Evolutionary conservation across 2,888 invertebrate species (phyloP), one percentile per base, ranked within the genome.

Genomic region (Piscicola geometra): DNA sequence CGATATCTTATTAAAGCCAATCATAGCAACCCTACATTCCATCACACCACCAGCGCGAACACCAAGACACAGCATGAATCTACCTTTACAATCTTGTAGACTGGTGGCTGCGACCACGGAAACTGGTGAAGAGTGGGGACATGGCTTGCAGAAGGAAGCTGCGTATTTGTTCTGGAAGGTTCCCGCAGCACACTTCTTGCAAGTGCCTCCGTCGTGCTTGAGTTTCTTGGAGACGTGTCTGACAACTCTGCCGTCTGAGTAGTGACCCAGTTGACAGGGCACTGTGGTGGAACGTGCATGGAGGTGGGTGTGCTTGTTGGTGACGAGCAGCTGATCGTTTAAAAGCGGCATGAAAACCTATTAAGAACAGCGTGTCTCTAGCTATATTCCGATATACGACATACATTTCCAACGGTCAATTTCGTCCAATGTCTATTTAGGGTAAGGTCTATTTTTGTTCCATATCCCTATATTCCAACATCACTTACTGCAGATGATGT

Each of bases 401-500:
- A n/a, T n/a, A n/a, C n/a, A n/a, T n/a, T n/a, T n/a, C n/a, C n/a
- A n/a, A n/a, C n/a, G n/a, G n/a, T n/a, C n/a, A n/a, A n/a, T n/a
- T n/a, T n/a, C n/a, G n/a, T n/a, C n/a, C n/a, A n/a, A n/a, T n/a
- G n/a, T n/a, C n/a, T n/a, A n/a, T n/a, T n/a, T n/a, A n/a, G n/a
- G n/a, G n/a, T n/a, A n/a, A n/a, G n/a, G n/a, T n/a, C n/a, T n/a
- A n/a, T n/a, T n/a, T n/a, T n/a, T n/a, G n/a, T n/a, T n/a, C n/a
- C n/a, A n/a, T n/a, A n/a, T n/a, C n/a, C n/a, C n/a, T n/a, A n/a
- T n/a, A n/a, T n/a, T n/a, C 35, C 21, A 32, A 28, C 35, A 33
- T 21, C 21, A 32, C 33, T 52, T 60, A 73, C 73, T 18, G 25
- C 73, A 73, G n/a, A 73, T 60, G 35, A 73, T 73, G 35, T 30